Base-by-base conservation (phyloP, 2,113 vertebrate genomes). In the Dromas ardeola region DNA sequence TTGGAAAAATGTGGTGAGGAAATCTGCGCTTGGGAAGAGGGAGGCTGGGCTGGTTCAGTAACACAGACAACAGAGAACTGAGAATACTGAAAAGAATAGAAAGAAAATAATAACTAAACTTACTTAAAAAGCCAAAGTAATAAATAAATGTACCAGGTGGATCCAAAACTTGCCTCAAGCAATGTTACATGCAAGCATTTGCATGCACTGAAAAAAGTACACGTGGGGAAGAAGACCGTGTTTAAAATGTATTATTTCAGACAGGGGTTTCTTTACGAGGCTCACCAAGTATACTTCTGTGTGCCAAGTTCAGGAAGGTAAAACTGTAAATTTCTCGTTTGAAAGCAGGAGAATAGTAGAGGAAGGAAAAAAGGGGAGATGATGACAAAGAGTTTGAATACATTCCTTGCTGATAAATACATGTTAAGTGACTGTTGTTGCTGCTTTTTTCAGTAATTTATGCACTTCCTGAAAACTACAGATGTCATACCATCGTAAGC, bases 161-260 rank as follows among this genome's bases (percentile, higher is more conserved):
- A 29, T 69, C 62, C 61, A 77, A 76, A 82, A 69, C 26, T 82
- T 65, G 67, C 20, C 4, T 55, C 25, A 61, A 13, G 5, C 30
- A 78, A 22, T 32, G 38, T 29, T 59, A 71, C 9, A 47, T 30
- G 27, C 20, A 45, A 20, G 27, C 5, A 29, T 43, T 70, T 61
- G 43, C 56, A 69, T 4, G 9, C n/a, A 69, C 23, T 20, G 27
- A 55, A 34, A 84, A 90, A 29, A 49, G 17, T 16, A 55, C 4
- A 61, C 1, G 1, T 42, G 50, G 32, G 29, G 22, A 92, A 58
- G 36, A 74, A 2, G 3, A 71, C 11, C 0, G 0, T 13, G 7
- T 83, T 93, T 62, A 62, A 80, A 88, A 80, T 8, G 8, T 34
- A 63, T 66, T 79, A 63, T 62, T 79, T 95, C 65, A 65, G 87